Conservation (phyloP, 2,888 invertebrate genomes). For the Zeuzera pyrina region DNA sequence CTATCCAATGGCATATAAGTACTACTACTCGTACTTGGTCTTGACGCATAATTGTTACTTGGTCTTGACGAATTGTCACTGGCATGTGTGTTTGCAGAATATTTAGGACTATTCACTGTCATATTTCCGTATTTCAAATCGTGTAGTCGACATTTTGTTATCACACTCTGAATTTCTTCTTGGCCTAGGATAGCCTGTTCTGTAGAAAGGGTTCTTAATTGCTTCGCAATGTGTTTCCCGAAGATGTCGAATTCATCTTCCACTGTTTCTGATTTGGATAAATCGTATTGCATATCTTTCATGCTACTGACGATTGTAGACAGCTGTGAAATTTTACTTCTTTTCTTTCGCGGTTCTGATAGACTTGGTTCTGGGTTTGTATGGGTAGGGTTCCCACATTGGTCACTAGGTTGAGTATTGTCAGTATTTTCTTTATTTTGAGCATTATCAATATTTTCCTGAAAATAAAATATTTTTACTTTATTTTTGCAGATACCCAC, state of each 20-base stretch:
- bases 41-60: too few species aligned
- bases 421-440: conserved; percentile 14
- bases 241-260: conserved; percentile 13
- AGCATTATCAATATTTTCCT: conserved; percentile 18
- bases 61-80: too few species aligned
- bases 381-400: too few species aligned
- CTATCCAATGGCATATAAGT: too few species aligned
- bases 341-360: conserved; percentile 10
- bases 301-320: too few species aligned
- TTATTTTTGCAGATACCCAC: conserved; percentile 17
- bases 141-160: conserved; percentile 12
- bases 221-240: conserved; percentile 12
- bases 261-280: conserved; percentile 11
- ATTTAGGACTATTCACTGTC: too few species aligned
- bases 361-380: too few species aligned
- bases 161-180: conserved; percentile 10
- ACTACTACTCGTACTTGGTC: too few species aligned
- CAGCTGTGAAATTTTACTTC: conserved; percentile 11
- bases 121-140: conserved; percentile 8
- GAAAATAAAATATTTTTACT: conserved; percentile 17
- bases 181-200: conserved; percentile 11
- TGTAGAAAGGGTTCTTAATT: conserved; percentile 13
- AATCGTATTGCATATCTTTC: conserved; percentile 11
- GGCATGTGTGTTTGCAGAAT: too few species aligned
- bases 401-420: conserved; percentile 17